Evolutionary conservation across 2,888 invertebrate genomes (phyloP), one percentile per base, ranked within the genome.

Genomic region (Lasioglossum calceatum): DNA sequence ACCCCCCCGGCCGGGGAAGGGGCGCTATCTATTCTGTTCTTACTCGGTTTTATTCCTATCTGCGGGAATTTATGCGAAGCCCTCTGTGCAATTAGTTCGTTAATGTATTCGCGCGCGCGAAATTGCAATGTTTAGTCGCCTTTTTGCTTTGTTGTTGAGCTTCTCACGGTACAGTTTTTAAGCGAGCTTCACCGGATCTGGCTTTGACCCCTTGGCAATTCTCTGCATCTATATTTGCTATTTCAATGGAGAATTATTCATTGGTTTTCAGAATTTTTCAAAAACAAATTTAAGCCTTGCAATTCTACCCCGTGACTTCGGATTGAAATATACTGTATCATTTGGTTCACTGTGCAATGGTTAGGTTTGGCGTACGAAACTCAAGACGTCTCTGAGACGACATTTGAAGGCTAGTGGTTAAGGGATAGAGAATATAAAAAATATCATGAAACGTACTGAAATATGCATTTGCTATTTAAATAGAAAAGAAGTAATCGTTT

Each of bases 21-120:
- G 10, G 23, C 32, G 61, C 54, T 32, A 47, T 61, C 42, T 50
- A 50, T 74, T 61, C 58, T 61, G 39, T 77, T 77, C 72, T n/a
- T 27, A 23, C 44, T 36, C 70, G 36, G 32, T 70, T 70, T 70
- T 39, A 36, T 70, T 70, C 36, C 70, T 23, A 36, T 67, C 67
- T 36, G 67, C 19, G 36, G 10, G 23, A 70, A 70, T 70, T 70
- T 39, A 39, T 39, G 23, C 42, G 70, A 19, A 39, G 12, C 12
- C 36, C 39, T 19, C 67, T 32, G 67, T 36, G 19, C 67, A 36
- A 67, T 67, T 67, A 67, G 32, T 67, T 32, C 36, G 32, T 67
- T 67, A 67, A 36, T 67, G 7, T 64, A 32, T 64, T 64, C 64
- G 16, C 64, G 16, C 32, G 32, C 32, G 32, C 64, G 64, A 32